phyloP scores from a whole-genome alignment of 2,888 invertebrate species.

The Zhuqinia jingwanae region DNA sequence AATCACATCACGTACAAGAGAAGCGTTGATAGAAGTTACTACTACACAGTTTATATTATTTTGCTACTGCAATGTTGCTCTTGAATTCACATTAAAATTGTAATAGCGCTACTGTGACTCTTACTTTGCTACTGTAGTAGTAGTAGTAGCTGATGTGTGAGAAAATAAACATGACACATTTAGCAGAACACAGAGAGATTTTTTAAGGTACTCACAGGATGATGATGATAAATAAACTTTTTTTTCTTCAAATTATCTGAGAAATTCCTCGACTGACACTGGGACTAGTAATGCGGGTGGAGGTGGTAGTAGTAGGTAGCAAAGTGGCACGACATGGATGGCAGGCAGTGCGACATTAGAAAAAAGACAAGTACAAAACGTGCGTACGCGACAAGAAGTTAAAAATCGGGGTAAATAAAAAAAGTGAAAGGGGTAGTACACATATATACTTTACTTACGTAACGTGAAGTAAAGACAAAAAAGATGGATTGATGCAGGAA shows the following conservation, averaged over 20 bases:
- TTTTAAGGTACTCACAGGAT: background rate
- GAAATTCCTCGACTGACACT: slow-evolving; percentile 38
- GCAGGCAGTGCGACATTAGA: too few relatives aligned
- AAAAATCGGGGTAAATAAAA: too few relatives aligned
- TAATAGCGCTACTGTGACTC: too few relatives aligned
- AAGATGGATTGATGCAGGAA: too few relatives aligned
- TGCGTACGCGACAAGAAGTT: slow-evolving; percentile 17
- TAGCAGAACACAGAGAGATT: too few relatives aligned
- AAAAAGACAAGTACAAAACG: slow-evolving; percentile 14
- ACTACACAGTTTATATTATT: background rate
- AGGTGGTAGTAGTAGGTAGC: background rate
- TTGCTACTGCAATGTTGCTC: background rate
- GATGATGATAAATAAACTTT: slow-evolving; percentile 2
- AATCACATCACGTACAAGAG: slow-evolving; percentile 43
- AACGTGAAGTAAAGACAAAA: too few relatives aligned
- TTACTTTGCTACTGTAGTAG: too few relatives aligned
- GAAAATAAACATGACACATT: too few relatives aligned
- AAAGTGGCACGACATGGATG: background rate
- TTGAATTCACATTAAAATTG: too few relatives aligned
- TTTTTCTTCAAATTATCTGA: background rate
- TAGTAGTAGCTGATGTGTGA: background rate
- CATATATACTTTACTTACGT: too few relatives aligned
- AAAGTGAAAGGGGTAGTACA: slow-evolving; percentile 30
- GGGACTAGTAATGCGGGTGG: background rate
- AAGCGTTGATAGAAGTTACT: too few relatives aligned